A percentile compares a stretch with the other conserved stretches of the same genome.
Conservation (phyloP, 2,888 invertebrate species). For the Hyppa rectilinea region DNA sequence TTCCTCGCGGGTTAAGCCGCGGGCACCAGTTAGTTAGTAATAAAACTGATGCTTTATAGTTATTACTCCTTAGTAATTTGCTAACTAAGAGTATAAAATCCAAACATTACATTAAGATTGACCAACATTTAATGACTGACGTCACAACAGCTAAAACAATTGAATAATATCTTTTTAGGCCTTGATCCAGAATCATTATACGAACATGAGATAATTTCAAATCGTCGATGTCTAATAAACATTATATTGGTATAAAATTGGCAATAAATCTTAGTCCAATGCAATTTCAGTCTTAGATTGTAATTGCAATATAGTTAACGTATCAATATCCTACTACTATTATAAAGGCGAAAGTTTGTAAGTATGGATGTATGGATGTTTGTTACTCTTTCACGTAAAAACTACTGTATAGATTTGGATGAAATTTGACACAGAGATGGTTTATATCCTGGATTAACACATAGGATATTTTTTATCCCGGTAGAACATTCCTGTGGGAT, state of each 20-base stretch:
- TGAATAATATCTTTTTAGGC: conserved; percentile 12
- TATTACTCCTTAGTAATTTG: conserved; percentile 22
- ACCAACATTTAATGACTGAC: conserved; percentile 26
- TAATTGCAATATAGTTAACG: conserved; percentile 6
- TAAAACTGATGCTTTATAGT: conserved; percentile 10
- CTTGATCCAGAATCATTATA: conserved; percentile 21
- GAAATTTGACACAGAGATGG: no score
- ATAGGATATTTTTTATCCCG: no score
- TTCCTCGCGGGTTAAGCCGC: no score
- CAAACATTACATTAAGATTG: conserved; percentile 16
- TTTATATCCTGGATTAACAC: no score
- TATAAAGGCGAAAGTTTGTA: no score
- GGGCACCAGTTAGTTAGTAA: no score
- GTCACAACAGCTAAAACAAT: conserved; percentile 27
- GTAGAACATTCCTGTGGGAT: no score
- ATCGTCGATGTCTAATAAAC: conserved; percentile 24
- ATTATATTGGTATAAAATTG: conserved; percentile 26
- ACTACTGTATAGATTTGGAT: no score
- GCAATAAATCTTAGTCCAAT: conserved; percentile 14
- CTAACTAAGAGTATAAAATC: conserved; percentile 32
- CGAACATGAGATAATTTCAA: conserved; percentile 29
- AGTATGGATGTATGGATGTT: no score
- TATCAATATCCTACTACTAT: no score
- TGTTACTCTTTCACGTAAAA: no score
- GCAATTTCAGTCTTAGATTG: conserved; percentile 12